Base-by-base conservation (phyloP, 2,113 vertebrate species). In the Hypomesus transpacificus region DNA sequence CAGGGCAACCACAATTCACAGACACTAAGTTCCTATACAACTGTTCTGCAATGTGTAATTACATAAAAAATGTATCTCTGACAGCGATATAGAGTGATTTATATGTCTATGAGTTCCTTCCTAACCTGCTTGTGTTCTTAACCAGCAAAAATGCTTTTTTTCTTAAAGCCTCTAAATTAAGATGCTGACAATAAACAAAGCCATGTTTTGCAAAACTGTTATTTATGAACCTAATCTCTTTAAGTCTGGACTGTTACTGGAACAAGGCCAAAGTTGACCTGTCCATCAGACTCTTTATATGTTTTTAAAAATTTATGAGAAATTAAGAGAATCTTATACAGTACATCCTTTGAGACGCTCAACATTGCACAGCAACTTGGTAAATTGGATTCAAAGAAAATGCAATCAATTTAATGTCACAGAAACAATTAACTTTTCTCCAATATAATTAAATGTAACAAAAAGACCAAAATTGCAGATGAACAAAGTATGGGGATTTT, bases 371-470 rank as follows among this genome's bases (percentile, higher is more conserved):
- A 71, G 14, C 56, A 79, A 67, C 28, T 68, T 59, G 51, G 4
- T 26, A 24, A 70, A 62, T 70, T 70, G 53, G 54, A 80, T 75
- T 77, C 69, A 60, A 66, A 63, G 24, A 69, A 78, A 81, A 76
- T 57, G 79, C 76, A 86, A 66, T 89, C 82, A 88, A 75, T 77
- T 82, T 20, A 80, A 82, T 67, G 67, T 59, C 67, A 54, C 64
- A 34, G 61, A 83, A 82, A 84, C 68, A 81, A 73, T 75, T 67
- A 66, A 72, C 66, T 81, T 82, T 72, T 73, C 74, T 78, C 65
- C 74, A 77, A 89, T 77, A 81, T 82, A 89, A 91, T 89, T 88
- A 88, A 74, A 82, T 75, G 39, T 68, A 51, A 89, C 84, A 87
- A 88, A 85, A 87, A 85, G 76, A 76, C 59, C 51, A 70, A 82